Conservation (phyloP, 2,797 vertebrate species). For the Leuciscus waleckii region DNA sequence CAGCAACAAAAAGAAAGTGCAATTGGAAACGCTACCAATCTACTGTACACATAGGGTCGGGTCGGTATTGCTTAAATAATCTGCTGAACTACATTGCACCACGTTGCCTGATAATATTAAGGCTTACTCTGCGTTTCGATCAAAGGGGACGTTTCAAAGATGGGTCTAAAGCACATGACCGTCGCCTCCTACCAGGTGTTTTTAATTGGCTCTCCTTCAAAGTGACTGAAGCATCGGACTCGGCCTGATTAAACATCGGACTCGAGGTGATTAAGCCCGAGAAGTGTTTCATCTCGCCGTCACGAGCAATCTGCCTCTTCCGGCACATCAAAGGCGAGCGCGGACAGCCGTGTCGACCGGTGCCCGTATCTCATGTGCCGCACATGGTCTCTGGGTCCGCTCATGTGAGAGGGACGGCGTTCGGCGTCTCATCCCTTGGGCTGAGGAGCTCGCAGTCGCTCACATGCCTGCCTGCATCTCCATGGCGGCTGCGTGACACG, state of each 20-base stretch:
- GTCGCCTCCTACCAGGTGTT: slow-evolving; percentile 7
- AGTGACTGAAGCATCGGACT: slow-evolving; percentile 35
- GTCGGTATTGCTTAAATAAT: slow-evolving; percentile 62
- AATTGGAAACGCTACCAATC: slow-evolving; percentile 44
- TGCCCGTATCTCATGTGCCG: slow-evolving; percentile 26
- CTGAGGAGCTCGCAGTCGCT: slow-evolving; percentile 14
- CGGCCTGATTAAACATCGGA: slow-evolving; percentile 26
- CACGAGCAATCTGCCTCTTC: slow-evolving; percentile 37
- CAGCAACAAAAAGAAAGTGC: slow-evolving; percentile 47
- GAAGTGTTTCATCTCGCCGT: slow-evolving; percentile 43
- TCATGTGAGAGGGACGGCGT: slow-evolving; percentile 13
- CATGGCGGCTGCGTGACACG: slow-evolving; percentile 22
- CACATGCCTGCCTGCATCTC: slow-evolving; percentile 45
- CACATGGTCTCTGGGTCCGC: slow-evolving; percentile 21
- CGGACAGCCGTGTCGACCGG: slow-evolving; percentile 22
- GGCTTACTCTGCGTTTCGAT: slow-evolving; percentile 37
- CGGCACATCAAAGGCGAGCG: slow-evolving; percentile 32
- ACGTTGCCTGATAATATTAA: slow-evolving; percentile 45
- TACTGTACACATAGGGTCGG: slow-evolving; percentile 51
- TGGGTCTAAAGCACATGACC: slow-evolving; percentile 6
- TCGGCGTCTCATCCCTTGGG: slow-evolving; percentile 14
- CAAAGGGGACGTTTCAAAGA: slow-evolving; percentile 33
- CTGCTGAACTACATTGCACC: slow-evolving; percentile 30
- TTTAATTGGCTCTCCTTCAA: slow-evolving; percentile 55
- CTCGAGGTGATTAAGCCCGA: slow-evolving; percentile 40